phyloP scores from a whole-genome alignment of 1,140 invertebrate species.

The Anoplophora glabripennis region DNA sequence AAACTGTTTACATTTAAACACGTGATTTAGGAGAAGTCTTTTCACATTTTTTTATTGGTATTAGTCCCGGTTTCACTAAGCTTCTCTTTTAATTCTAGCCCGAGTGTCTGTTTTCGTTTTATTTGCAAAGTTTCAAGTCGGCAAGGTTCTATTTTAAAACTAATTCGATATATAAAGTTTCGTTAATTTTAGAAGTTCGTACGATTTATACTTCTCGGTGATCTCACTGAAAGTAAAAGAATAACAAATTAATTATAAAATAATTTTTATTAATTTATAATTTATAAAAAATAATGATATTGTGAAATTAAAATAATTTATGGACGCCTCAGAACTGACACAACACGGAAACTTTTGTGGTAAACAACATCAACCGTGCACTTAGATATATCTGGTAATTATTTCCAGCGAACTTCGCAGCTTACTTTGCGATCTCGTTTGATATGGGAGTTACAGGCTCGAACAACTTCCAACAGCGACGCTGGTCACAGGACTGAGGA shows the following conservation, averaged over 20 bases:
- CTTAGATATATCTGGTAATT: background rate
- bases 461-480: conserved; percentile 4
- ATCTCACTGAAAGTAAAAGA: conserved; percentile 12
- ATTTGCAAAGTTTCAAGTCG: background rate
- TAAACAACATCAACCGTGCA: background rate
- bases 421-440: conserved; percentile 8
- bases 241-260: background rate
- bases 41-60: too few species aligned
- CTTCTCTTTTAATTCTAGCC: too few species aligned
- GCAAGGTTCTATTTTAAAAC: conserved; percentile 25
- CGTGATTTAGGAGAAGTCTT: too few species aligned
- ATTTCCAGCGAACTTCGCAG: conserved; percentile 1
- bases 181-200: conserved; percentile 19
- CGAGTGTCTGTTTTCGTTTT: too few species aligned
- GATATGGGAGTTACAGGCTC: conserved; percentile 3
- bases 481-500: conserved; percentile 12
- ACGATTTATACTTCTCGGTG: conserved; percentile 7
- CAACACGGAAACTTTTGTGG: background rate
- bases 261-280: background rate
- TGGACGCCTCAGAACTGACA: too few species aligned
- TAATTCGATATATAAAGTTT: conserved; percentile 11
- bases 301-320: too few species aligned
- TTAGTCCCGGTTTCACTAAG: too few species aligned
- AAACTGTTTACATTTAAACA: too few species aligned
- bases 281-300: background rate